Conservation (phyloP, 1,140 invertebrate genomes). For the Hylyphantes graminicola region DNA sequence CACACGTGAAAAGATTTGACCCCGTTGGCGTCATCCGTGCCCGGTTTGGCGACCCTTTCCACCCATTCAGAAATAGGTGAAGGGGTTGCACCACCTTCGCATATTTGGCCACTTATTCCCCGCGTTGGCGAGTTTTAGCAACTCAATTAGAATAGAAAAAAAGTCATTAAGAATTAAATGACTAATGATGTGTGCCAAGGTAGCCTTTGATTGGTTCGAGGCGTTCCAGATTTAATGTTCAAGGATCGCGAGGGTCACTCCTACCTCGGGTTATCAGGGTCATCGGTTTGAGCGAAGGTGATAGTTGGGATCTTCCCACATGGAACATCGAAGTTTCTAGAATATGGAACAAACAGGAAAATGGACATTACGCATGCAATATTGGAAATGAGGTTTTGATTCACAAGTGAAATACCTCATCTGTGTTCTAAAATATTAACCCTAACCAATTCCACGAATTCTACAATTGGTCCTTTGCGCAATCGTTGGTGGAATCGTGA, state of each 20-base stretch:
- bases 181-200: constrained; percentile 51
- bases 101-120: constrained; percentile 15
- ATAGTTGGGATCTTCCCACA: constrained; percentile 3
- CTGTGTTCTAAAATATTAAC: too few species aligned
- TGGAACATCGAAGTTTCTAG: neutral
- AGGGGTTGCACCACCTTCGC: constrained; percentile 12
- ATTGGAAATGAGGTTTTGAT: too few species aligned
- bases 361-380: too few species aligned
- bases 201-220: constrained; percentile 7
- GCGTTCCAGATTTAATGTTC: constrained; percentile 39
- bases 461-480: too few species aligned
- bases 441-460: too few species aligned
- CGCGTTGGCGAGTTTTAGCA: constrained; percentile 14
- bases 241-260: constrained; percentile 41
- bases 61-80: constrained; percentile 39
- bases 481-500: too few species aligned
- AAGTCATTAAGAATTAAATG: neutral
- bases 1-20: constrained; percentile 50
- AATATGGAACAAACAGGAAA: constrained; percentile 1
- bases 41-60: constrained; percentile 40
- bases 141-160: constrained; percentile 6
- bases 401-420: too few species aligned
- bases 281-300: constrained; percentile 14
- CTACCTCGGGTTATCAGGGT: constrained; percentile 25
- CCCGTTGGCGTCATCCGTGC: constrained; percentile 47